Evolutionary conservation across 2,888 invertebrate species (phyloP), one percentile per base, ranked within the genome.

Genomic region (Pammene fasciana): DNA sequence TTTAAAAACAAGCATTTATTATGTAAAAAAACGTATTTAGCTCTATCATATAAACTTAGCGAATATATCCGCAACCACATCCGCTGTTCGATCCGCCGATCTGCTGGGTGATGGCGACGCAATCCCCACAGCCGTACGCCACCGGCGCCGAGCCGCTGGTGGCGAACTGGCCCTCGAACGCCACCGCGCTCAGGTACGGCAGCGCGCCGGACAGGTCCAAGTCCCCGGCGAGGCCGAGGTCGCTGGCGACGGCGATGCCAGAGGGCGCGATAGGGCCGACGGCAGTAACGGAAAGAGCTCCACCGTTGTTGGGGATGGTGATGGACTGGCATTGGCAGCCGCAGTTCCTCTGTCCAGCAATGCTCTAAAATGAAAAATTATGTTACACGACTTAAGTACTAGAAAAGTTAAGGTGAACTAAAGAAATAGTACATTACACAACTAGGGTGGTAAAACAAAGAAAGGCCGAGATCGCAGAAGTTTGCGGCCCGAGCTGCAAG

Each of bases 191-290:
- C 8, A 67, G 14, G 52, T 67, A 70, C 36, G 67, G 72, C 16
- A 65, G 36, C 36, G 60, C 52, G 1, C 85, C 85, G 57, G 72
- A 73, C 0, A 83, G 79, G 3, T 74, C 71, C n/a, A 85, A 64
- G 4, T 76, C 73, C 0, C 85, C 85, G 64, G 82, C 80, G 0
- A 84, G 75, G n/a, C 78, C 72, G 54, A 81, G 80, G 41, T 85
- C 85, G 10, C 83, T 80, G 1, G 78, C 67, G 0, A 85, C 74
- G 5, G 73, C 73, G 1, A 85, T 72, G 4, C 84, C 84, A 18
- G 71, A 78, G 0, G 85, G 82, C 5, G 77, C 70, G 16, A 81
- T 79, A 0, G 81, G 80, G 3, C 84, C 83, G 38, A 76, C 68
- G 52, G 81, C 79, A 14, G 75, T 75, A 0, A 82, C 54, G 16